Percentiles rank a stretch among this genome's conserved stretches.
Evolutionary conservation across 2,113 vertebrate genomes (phyloP).

Genomic region (Takifugu bimaculatus): DNA sequence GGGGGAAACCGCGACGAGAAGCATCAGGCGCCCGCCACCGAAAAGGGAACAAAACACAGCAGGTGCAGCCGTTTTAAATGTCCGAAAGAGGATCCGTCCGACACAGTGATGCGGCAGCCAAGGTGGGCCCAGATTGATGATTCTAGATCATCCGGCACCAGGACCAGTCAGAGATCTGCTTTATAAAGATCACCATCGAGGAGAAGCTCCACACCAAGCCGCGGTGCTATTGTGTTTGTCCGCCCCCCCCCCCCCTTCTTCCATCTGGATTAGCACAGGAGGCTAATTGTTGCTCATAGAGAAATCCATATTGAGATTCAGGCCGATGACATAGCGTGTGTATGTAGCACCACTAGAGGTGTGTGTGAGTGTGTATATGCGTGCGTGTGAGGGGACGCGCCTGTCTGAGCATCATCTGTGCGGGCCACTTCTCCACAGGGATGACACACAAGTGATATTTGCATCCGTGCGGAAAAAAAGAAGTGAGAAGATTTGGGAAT

Average conservation of each 20-base stretch:
- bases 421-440: conserved; percentile 46
- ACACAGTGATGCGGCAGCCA: conserved; percentile 66
- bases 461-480: conserved; percentile 40
- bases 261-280: conserved; percentile 11
- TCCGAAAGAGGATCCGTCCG: conserved; percentile 28
- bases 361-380: conserved; percentile 26
- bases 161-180: conserved; percentile 56
- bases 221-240: conserved; percentile 8
- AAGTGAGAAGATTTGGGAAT: conserved; percentile 46
- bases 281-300: conserved; percentile 29
- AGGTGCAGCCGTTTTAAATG: conserved; percentile 23
- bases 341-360: conserved; percentile 61
- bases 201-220: conserved; percentile 29
- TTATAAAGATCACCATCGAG: conserved; percentile 31
- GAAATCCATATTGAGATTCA: conserved; percentile 61
- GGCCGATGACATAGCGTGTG: conserved; percentile 64
- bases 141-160: conserved; percentile 52
- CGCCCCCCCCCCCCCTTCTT: not conserved
- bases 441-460: conserved; percentile 45
- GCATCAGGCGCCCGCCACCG: conserved; percentile 1
- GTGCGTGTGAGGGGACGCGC: conserved; percentile 35
- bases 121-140: conserved; percentile 63
- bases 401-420: conserved; percentile 64
- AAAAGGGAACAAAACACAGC: not conserved
- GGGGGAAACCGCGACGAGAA: conserved; percentile 5